Conservation (phyloP, 2,888 invertebrate genomes). For the Amphipyra berbera region DNA sequence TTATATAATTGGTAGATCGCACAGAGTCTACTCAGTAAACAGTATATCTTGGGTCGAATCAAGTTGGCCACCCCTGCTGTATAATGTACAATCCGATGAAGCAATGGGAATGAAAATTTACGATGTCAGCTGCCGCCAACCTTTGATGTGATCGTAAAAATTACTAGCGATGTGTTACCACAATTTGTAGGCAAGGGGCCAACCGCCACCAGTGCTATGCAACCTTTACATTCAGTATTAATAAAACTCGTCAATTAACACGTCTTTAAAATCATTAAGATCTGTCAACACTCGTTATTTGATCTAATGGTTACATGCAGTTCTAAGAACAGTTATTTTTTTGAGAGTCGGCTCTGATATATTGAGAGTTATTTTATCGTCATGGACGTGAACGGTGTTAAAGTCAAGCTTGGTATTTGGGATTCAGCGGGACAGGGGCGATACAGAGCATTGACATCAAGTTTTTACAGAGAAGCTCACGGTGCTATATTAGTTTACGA, state of each 20-base stretch:
- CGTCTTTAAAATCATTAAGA: constrained; percentile 34
- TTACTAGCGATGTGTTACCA: constrained; percentile 36
- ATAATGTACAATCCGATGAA: constrained; percentile 1
- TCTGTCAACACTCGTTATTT: constrained; percentile 30
- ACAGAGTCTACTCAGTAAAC: too few species aligned
- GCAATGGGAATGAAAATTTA: constrained; percentile 26
- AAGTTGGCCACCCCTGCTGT: too few species aligned
- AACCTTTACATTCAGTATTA: constrained; percentile 46
- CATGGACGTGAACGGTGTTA: too few species aligned
- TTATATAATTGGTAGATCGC: too few species aligned
- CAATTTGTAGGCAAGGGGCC: constrained; percentile 36
- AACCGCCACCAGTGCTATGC: constrained; percentile 30
- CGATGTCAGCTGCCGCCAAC: constrained; percentile 8
- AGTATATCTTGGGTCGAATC: too few species aligned
- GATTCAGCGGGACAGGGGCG: too few species aligned
- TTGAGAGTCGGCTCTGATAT: too few species aligned
- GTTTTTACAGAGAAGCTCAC: too few species aligned
- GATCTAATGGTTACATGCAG: constrained; percentile 2
- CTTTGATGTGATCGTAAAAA: constrained; percentile 47
- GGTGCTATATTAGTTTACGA: too few species aligned
- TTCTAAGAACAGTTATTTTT: background rate
- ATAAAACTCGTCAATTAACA: constrained; percentile 44
- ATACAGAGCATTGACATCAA: too few species aligned
- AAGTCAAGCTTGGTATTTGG: too few species aligned
- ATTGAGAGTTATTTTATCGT: too few species aligned